phyloP scores from a whole-genome alignment of 2,797 vertebrate genomes.

The Characodon lateralis region DNA sequence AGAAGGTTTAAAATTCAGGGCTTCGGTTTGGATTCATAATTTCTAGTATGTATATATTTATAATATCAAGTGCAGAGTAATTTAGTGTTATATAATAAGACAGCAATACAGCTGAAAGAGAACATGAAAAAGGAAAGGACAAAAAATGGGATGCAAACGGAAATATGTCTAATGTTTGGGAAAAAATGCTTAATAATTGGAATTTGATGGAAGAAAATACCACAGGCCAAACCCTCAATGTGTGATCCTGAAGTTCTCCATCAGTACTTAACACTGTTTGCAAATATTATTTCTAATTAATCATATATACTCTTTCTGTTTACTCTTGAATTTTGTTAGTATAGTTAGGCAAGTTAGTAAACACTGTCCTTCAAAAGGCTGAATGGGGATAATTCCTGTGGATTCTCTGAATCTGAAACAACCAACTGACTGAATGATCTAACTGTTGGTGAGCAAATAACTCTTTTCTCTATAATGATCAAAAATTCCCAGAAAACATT shows the following conservation, averaged over 20 bases:
- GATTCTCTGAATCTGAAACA: background rate
- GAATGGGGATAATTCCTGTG: background rate
- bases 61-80: background rate
- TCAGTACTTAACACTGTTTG: background rate
- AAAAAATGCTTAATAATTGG: background rate
- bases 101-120: background rate
- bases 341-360: background rate
- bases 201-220: background rate
- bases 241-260: background rate
- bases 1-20: background rate
- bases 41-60: background rate
- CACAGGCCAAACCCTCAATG: background rate
- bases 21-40: slow-evolving; percentile 3
- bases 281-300: background rate
- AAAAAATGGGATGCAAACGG: background rate
- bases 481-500: background rate
- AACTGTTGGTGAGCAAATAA: background rate
- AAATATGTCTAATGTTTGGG: background rate
- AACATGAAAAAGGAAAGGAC: background rate
- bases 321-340: background rate
- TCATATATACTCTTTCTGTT: background rate
- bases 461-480: background rate
- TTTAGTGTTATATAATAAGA: background rate
- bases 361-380: background rate
- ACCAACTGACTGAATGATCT: slow-evolving; percentile 1